These are phyloP conservation scores for Agrochola lychnidis DNA, from an alignment of 2,888 invertebrate genomes.

Conservation along the genomic window DNA sequence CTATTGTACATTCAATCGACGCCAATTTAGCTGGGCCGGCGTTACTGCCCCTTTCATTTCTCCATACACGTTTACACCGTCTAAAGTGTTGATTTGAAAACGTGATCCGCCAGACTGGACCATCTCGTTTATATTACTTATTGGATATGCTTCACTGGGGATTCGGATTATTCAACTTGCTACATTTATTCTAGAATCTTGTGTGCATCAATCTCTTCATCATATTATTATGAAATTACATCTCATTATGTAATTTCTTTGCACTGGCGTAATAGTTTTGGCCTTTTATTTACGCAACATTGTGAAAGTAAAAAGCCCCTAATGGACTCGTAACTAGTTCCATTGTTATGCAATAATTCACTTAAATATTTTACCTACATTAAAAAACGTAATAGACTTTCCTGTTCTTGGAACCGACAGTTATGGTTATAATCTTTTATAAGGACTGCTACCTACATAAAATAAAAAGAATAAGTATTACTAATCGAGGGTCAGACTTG, in stretches of 20 bases:
- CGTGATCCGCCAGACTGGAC: constrained; percentile 65
- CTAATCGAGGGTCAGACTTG: constrained; percentile 45
- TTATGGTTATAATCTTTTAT: constrained; percentile 35
- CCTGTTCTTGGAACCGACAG: constrained; percentile 24
- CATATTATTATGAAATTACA: background rate
- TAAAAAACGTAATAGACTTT: constrained; percentile 10
- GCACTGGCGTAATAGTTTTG: background rate
- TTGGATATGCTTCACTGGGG: constrained; percentile 42
- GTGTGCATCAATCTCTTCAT: constrained; percentile 10
- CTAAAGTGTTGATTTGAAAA: constrained; percentile 73
- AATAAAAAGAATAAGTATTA: constrained; percentile 50
- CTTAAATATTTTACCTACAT: constrained; percentile 6
- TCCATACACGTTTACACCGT: constrained; percentile 66
- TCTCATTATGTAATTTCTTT: background rate
- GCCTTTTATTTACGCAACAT: background rate
- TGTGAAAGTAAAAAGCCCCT: constrained; percentile 2
- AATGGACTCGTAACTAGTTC: constrained; percentile 5
- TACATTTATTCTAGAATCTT: constrained; percentile 33
- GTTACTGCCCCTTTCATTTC: constrained; percentile 62
- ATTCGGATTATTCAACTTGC: constrained; percentile 42
- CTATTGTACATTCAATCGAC: constrained; percentile 71
- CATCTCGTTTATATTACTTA: constrained; percentile 64
- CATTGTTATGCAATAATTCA: constrained; percentile 16
- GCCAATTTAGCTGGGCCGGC: constrained; percentile 61
- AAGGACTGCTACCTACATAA: constrained; percentile 18